Evolutionary conservation across 2,888 invertebrate species (phyloP), one percentile per base, ranked within the genome.

Genomic region (Philaethria dido): DNA sequence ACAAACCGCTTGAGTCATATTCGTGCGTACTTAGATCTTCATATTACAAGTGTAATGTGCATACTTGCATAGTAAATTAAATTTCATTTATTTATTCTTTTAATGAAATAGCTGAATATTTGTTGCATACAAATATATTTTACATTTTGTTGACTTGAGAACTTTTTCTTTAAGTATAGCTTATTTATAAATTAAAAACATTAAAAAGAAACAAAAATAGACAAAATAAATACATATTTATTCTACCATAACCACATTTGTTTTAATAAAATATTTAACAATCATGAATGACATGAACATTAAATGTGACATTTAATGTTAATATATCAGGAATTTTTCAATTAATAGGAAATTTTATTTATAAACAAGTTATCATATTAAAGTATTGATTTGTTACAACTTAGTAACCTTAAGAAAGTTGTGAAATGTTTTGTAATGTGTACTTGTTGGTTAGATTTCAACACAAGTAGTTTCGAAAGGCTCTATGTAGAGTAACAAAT

Each of bases 1-100:
- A 71, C 69, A n/a, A 57, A 39, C 62, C 36, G 54, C 48, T 65
- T 70, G 64, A 65, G 59, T 65, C 64, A 65, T 65, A 44, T 18
- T 42, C n/a, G 48, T 42, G 18, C 45, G 11, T 39, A 42, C 22
- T 42, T 22, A 22, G 39, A 42, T 42, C 11, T 22, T 57, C 22
- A 52, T 57, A 42, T 25, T 57, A 39, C 22, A 57, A 36, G 14
- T 55, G 36, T 20, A 33, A 5, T 4, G 9, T 39, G 52, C 52
- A 33, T 42, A 29, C 8, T 8, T 16, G n/a, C 9, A 16, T 22
- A 57, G n/a, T n/a, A 22, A n/a, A 25, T 42, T 20, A 0, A n/a
- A 9, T 25, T 36, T 18, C 5, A 36, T 36, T 13, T 20, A 22
- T 50, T 52, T 2, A 52, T 9, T 52, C 11, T 33, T 52, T 3